phyloP scores from a whole-genome alignment of 1,140 invertebrate genomes.

The Mylabris phalerata region DNA sequence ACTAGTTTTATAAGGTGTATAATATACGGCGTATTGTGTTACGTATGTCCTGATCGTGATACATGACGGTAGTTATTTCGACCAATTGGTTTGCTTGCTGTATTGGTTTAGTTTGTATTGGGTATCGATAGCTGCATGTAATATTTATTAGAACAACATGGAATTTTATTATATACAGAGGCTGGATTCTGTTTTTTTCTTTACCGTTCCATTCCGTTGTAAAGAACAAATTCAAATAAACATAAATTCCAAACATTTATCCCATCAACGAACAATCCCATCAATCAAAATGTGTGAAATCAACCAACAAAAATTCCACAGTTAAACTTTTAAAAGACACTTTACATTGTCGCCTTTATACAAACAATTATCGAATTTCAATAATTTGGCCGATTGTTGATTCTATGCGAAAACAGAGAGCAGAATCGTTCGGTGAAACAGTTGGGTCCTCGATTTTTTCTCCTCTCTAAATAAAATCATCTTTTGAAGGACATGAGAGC shows the following conservation, averaged over 20 bases:
- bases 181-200: conserved; percentile 3
- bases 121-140: conserved; percentile 20
- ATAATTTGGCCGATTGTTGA: too few relatives aligned
- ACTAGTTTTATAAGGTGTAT: conserved; percentile 34
- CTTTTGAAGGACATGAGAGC: neutral
- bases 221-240: neutral
- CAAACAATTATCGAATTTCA: too few relatives aligned
- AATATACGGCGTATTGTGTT: conserved; percentile 33
- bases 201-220: neutral
- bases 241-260: neutral
- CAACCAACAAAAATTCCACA: too few relatives aligned
- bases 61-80: conserved; percentile 30
- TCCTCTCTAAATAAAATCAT: too few relatives aligned
- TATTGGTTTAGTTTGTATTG: conserved; percentile 5
- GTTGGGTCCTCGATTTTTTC: neutral
- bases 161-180: conserved; percentile 10
- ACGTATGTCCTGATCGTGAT: conserved; percentile 30
- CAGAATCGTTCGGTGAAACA: neutral
- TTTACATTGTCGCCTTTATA: too few relatives aligned
- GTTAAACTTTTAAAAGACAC: too few relatives aligned
- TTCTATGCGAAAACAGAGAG: neutral
- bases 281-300: neutral
- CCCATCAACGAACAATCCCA: neutral
- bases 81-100: conserved; percentile 27
- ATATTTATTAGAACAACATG: conserved; percentile 27